A percentile compares a stretch with the other conserved stretches of the same genome.
phyloP scores from a whole-genome alignment of 2,888 invertebrate species.

The Drosophila birchii region DNA sequence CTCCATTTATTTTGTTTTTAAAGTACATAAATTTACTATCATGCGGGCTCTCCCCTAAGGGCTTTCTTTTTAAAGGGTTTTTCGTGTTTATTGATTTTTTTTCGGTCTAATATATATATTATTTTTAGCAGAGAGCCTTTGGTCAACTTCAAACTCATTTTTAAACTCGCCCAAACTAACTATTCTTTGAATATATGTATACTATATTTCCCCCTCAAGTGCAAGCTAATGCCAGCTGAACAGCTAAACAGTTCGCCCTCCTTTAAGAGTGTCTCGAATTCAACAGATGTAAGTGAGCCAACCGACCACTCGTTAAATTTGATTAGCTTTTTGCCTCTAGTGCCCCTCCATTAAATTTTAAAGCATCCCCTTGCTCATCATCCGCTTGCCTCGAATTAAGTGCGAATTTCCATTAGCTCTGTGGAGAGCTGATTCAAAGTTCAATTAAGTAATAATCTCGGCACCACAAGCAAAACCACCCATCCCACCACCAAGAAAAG shows the following conservation, averaged over 20 bases:
- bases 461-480: slow-evolving; percentile 31
- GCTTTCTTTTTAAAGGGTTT: slow-evolving; percentile 13
- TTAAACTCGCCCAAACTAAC: slow-evolving; percentile 23
- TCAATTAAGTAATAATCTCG: slow-evolving; percentile 73
- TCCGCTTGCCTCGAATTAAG: slow-evolving; percentile 38
- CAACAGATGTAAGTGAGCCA: slow-evolving; percentile 79
- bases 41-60: slow-evolving; percentile 1
- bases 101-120: slow-evolving; percentile 15
- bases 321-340: slow-evolving; percentile 39
- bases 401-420: slow-evolving; percentile 58
- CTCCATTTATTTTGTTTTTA: slow-evolving; percentile 22
- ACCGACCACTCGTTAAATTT: slow-evolving; percentile 22
- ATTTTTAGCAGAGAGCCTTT: slow-evolving; percentile 18
- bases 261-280: slow-evolving; percentile 78
- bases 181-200: slow-evolving; percentile 9
- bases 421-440: slow-evolving; percentile 51
- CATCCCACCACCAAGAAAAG: background rate
- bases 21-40: slow-evolving; percentile 10
- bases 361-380: slow-evolving; percentile 11
- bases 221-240: slow-evolving; percentile 80
- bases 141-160: slow-evolving; percentile 15
- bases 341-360: slow-evolving; percentile 29
- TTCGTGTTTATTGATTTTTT: slow-evolving; percentile 25
- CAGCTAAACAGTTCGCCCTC: slow-evolving; percentile 73
- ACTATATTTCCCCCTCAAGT: slow-evolving; percentile 52